Conservation (phyloP, 1,140 invertebrate genomes). For the Caenorhabditis remanei region DNA sequence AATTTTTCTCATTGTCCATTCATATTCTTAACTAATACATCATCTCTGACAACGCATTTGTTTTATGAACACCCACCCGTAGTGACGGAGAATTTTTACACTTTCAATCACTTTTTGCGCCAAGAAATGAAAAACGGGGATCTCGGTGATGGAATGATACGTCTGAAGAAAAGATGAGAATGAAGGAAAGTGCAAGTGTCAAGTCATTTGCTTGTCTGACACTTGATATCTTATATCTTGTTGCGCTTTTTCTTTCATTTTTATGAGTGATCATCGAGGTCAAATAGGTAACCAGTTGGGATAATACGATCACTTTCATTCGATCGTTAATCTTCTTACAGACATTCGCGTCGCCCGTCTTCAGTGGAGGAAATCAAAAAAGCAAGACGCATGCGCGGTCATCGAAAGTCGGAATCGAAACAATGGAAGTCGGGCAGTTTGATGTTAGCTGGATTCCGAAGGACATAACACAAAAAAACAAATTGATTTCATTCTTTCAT, state of each 20-base stretch:
- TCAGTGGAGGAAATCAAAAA: slow-evolving; percentile 60
- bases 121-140: slow-evolving; percentile 28
- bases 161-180: slow-evolving; percentile 4
- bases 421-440: slow-evolving; percentile 59
- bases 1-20: not conserved
- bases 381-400: slow-evolving; percentile 56
- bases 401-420: slow-evolving; percentile 54
- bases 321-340: slow-evolving; percentile 24
- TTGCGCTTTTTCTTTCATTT: not conserved
- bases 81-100: slow-evolving; percentile 24
- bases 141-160: slow-evolving; percentile 17
- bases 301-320: slow-evolving; percentile 7
- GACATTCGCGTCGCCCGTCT: slow-evolving; percentile 43
- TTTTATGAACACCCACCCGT: slow-evolving; percentile 47
- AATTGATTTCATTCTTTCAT: slow-evolving; percentile 1
- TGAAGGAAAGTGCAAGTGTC: not conserved
- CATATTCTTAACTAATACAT: slow-evolving; percentile 1
- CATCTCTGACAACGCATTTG: slow-evolving; percentile 47
- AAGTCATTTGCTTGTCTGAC: slow-evolving; percentile 27
- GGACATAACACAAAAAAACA: slow-evolving; percentile 11
- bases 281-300: slow-evolving; percentile 25
- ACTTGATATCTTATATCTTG: slow-evolving; percentile 1
- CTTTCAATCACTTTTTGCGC: slow-evolving; percentile 44
- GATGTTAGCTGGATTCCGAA: slow-evolving; percentile 56
- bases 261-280: slow-evolving; percentile 10